These are phyloP conservation scores for Hapalemur alaotrensis DNA, from an alignment of 2,797 vertebrate species.

Conservation along the genomic window DNA sequence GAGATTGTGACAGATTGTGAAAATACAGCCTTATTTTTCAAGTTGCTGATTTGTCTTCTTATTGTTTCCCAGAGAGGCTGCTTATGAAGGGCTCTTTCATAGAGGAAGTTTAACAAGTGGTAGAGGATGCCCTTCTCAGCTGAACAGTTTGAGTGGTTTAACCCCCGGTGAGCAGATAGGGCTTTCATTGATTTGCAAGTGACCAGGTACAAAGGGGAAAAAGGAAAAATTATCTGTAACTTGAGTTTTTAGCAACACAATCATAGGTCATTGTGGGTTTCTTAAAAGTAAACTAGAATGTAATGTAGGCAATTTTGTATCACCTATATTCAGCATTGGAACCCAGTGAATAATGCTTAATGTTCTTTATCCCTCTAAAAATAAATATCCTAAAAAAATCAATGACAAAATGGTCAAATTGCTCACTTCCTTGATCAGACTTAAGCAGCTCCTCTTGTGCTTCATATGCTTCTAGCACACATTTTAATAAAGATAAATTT, in stretches of 20 bases:
- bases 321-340: background rate
- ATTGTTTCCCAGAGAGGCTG: background rate
- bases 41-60: conserved; percentile 70
- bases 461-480: background rate
- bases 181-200: conserved; percentile 34
- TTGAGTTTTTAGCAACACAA: background rate
- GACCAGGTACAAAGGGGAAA: background rate
- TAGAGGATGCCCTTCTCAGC: background rate
- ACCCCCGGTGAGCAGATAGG: background rate
- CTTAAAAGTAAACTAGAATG: background rate
- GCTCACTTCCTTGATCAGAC: background rate
- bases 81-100: background rate
- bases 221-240: background rate
- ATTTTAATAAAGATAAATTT: background rate
- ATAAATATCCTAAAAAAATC: background rate
- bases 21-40: conserved; percentile 63
- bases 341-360: background rate
- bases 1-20: conserved; percentile 60
- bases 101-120: background rate
- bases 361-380: background rate
- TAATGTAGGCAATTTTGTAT: background rate
- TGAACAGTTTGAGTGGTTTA: conserved; percentile 22
- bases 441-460: background rate
- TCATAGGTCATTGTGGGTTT: background rate
- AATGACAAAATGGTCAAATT: conserved; percentile 37